Evolutionary conservation across 2,113 vertebrate genomes (phyloP).

Genomic region (Erythrolamprus reginae): DNA sequence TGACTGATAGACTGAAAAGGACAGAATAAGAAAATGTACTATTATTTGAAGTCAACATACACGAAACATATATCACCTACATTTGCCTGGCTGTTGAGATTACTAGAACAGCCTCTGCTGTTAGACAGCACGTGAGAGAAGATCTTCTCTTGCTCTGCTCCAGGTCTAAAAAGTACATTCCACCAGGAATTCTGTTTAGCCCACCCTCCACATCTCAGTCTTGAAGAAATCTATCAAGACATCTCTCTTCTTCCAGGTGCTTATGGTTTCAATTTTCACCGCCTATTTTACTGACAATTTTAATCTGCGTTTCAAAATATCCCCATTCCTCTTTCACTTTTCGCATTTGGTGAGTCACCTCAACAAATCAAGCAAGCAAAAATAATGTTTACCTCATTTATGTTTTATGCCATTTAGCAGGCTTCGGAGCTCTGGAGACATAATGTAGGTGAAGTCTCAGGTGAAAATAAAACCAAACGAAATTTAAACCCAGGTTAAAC

Average conservation of each 20-base stretch:
- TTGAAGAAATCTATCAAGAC: not conserved
- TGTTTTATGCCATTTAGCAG: not conserved
- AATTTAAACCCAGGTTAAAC: not conserved
- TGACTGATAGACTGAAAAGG: not conserved
- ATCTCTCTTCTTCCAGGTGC: not conserved
- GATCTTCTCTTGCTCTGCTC: not conserved
- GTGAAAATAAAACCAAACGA: not conserved
- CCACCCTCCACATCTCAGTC: not conserved
- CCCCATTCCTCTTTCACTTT: not conserved
- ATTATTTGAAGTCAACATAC: not conserved
- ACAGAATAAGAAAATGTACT: not conserved
- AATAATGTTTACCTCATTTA: not conserved
- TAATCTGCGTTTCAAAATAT: not conserved
- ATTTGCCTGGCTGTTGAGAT: not conserved
- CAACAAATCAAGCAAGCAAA: not conserved
- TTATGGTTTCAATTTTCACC: not conserved
- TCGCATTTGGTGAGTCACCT: not conserved
- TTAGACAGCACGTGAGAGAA: not conserved
- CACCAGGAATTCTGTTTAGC: not conserved
- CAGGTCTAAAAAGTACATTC: not conserved
- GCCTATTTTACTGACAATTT: not conserved
- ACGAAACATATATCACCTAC: not conserved
- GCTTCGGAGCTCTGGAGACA: not conserved
- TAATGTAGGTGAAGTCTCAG: not conserved
- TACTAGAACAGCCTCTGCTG: not conserved